Percentiles rank a stretch among this genome's conserved stretches.
Evolutionary conservation across 2,113 vertebrate genomes (phyloP).

Genomic region (Hippocampus zosterae): DNA sequence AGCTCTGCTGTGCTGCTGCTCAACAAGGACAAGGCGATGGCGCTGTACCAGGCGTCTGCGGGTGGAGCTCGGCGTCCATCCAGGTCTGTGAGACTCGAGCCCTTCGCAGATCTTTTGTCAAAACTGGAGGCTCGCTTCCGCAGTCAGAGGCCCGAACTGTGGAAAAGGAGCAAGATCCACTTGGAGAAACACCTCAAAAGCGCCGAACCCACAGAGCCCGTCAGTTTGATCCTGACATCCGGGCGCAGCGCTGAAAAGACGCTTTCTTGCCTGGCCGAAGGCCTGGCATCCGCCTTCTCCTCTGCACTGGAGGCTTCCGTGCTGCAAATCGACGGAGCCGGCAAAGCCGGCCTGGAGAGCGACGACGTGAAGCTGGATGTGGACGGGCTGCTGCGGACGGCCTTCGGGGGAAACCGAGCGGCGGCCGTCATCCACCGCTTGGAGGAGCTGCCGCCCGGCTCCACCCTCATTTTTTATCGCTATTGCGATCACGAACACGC

Average conservation of each 20-base stretch:
- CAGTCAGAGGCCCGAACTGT: constrained; percentile 73
- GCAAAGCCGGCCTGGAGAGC: constrained; percentile 65
- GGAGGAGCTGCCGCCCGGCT: constrained; percentile 82
- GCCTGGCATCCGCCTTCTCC: constrained; percentile 75
- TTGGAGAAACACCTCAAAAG: constrained; percentile 80
- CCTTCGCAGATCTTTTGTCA: constrained; percentile 37
- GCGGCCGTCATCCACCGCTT: constrained; percentile 83
- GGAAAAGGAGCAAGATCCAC: constrained; percentile 76
- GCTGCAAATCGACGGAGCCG: constrained; percentile 71
- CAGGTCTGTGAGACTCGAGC: not conserved
- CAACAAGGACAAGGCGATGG: constrained; percentile 20
- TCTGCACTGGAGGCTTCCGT: constrained; percentile 61
- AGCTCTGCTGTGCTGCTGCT: constrained; percentile 18
- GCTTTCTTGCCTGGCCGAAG: constrained; percentile 77
- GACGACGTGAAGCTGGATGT: constrained; percentile 79
- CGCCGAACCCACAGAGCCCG: constrained; percentile 73
- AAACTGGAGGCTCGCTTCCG: constrained; percentile 68
- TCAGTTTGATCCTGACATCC: constrained; percentile 81
- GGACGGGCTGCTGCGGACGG: constrained; percentile 73
- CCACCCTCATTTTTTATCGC: constrained; percentile 93
- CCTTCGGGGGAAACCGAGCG: constrained; percentile 70
- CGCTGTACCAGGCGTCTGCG: not conserved
- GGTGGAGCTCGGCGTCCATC: not conserved
- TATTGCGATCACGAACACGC: constrained; percentile 93
- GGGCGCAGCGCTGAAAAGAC: constrained; percentile 73